Evolutionary conservation across 2,888 invertebrate genomes (phyloP).

Genomic region (Flabesymbios commensalis): DNA sequence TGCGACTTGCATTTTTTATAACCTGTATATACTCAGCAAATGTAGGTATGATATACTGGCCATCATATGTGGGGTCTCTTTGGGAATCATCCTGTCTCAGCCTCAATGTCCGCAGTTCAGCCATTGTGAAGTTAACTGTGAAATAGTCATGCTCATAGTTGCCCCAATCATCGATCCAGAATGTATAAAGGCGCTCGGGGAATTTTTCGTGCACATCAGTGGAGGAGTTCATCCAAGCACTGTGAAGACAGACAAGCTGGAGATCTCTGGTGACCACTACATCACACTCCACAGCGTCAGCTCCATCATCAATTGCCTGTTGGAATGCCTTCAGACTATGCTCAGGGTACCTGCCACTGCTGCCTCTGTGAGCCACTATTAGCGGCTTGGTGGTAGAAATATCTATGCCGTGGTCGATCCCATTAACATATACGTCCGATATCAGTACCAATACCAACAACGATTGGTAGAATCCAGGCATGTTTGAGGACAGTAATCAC

Average conservation of each 20-base stretch:
- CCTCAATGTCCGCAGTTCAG: conserved; percentile 8
- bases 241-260: conserved; percentile 10
- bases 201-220: conserved; percentile 11
- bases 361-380: conserved; percentile 15
- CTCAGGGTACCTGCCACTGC: conserved; percentile 10
- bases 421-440: too few species aligned
- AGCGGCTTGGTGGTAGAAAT: conserved; percentile 7
- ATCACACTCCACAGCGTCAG: conserved; percentile 21
- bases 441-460: too few species aligned
- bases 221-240: background rate
- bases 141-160: background rate
- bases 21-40: conserved; percentile 9
- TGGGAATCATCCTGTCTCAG: background rate
- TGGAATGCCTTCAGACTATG: conserved; percentile 15
- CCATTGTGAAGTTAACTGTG: conserved; percentile 15
- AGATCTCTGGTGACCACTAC: conserved; percentile 9
- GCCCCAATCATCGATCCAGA: background rate
- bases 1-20: conserved; percentile 3
- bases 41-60: background rate
- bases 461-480: too few species aligned
- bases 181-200: background rate
- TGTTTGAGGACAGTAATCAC: too few species aligned
- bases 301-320: conserved; percentile 13
- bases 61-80: conserved; percentile 10
- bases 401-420: too few species aligned